Conservation (phyloP, 2,113 vertebrate genomes). For the Mesembrinibis cayennensis region DNA sequence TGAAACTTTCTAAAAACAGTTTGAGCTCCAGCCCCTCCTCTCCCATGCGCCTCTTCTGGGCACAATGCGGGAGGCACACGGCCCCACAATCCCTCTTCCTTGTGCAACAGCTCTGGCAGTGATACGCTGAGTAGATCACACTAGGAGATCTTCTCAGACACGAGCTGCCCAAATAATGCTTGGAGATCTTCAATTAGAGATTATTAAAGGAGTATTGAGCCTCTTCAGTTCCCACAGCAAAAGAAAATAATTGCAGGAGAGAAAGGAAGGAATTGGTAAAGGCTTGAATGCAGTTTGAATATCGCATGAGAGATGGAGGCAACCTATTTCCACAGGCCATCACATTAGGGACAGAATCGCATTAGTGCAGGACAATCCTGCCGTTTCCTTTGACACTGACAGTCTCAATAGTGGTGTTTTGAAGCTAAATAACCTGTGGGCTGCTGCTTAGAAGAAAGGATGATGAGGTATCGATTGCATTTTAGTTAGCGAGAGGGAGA, state of each 20-base stretch:
- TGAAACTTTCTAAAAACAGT: not conserved
- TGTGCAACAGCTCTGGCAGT: not conserved
- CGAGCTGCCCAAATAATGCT: not conserved
- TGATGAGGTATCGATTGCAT: conserved; percentile 47
- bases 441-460: not conserved
- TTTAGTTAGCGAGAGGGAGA: not conserved
- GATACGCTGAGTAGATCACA: rapidly evolving
- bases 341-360: not conserved
- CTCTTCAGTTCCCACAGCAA: not conserved
- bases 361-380: not conserved
- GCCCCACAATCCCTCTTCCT: not conserved
- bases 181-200: not conserved
- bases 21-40: not conserved
- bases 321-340: not conserved
- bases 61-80: rapidly evolving
- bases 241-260: not conserved
- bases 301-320: not conserved
- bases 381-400: not conserved
- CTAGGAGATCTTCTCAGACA: not conserved
- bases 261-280: not conserved
- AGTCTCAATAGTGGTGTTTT: not conserved
- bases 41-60: rapidly evolving
- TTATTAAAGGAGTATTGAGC: not conserved
- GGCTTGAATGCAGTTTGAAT: not conserved
- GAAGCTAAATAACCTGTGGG: not conserved